phyloP scores from a whole-genome alignment of 2,113 vertebrate genomes.

The Zosterops lateralis region DNA sequence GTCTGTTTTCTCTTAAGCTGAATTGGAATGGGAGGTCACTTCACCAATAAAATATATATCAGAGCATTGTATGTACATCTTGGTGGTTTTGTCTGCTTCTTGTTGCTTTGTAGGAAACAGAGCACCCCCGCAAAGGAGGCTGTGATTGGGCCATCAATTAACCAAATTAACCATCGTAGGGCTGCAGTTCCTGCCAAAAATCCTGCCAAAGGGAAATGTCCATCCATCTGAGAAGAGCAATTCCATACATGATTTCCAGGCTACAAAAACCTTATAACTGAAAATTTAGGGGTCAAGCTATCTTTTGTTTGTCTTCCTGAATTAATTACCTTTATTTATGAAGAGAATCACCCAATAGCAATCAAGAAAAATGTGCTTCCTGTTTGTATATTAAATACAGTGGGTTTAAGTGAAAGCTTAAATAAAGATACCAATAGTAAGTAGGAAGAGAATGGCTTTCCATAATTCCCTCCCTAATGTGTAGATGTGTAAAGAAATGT shows the following conservation, averaged over 20 bases:
- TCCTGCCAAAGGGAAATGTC: neutral
- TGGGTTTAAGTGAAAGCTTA: neutral
- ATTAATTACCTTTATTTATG: neutral
- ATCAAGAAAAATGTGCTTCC: neutral
- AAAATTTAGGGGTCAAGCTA: neutral
- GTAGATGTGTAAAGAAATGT: neutral
- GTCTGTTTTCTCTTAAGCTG: neutral
- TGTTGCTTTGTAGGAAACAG: neutral
- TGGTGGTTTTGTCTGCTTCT: neutral
- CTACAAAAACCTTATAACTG: neutral
- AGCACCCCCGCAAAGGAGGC: neutral
- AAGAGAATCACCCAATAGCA: neutral
- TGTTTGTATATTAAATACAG: neutral
- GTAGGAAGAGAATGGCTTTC: neutral
- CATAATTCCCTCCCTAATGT: accelerated
- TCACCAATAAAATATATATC: neutral
- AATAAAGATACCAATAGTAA: neutral
- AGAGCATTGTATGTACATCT: neutral
- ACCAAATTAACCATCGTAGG: neutral
- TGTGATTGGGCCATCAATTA: neutral
- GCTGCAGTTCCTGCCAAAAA: neutral
- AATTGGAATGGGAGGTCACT: neutral
- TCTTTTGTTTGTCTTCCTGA: neutral
- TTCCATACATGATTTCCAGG: neutral
- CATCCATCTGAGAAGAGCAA: neutral